Evolutionary conservation across 2,888 invertebrate genomes (phyloP), one percentile per base, ranked within the genome.

Genomic region (Dione juno): DNA sequence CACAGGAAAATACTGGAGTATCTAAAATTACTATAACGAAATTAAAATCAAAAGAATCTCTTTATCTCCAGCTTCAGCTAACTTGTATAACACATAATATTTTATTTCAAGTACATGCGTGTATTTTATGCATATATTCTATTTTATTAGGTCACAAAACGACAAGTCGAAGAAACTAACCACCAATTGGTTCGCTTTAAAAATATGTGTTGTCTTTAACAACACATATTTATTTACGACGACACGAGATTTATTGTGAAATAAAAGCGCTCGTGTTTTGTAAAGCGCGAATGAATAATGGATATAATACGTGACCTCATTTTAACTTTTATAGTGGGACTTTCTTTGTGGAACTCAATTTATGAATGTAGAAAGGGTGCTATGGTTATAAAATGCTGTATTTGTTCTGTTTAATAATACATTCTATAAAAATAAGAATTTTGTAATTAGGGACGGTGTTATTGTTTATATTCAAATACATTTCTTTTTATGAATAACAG

Each of bases 241-340:
- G 45, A 50, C 41, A 57, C 14, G 53, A 61, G 40, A 69, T 70
- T 59, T 67, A 59, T 67, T 41, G 52, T 64, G 50, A 65, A 65
- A 59, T 45, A 19, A 48, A 64, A 57, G n/a, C 43, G 70, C 54
- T 67, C 61, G 58, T 67, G 54, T 72, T 69, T 68, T 68, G 59
- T 64, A 54, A 59, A 69, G 52, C 52, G 21, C n/a, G 48, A 65
- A 67, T 74, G 66, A 69, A 70, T 72, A 67, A 69, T 69, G 66
- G 41, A 61, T 63, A n/a, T 63, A 61, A 59, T 48, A 64, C 69
- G 72, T 74, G 72, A 70, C 74, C 74, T 67, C 61, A 52, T 70
- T 74, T 65, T 35, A 45, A 21, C 52, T 61, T 65, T 64, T 57
- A 28, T 43, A 67, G 45, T 64, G 48, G 40, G 40, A 45, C 45